phyloP scores from a whole-genome alignment of 2,113 vertebrate genomes.

The Passer domesticus region DNA sequence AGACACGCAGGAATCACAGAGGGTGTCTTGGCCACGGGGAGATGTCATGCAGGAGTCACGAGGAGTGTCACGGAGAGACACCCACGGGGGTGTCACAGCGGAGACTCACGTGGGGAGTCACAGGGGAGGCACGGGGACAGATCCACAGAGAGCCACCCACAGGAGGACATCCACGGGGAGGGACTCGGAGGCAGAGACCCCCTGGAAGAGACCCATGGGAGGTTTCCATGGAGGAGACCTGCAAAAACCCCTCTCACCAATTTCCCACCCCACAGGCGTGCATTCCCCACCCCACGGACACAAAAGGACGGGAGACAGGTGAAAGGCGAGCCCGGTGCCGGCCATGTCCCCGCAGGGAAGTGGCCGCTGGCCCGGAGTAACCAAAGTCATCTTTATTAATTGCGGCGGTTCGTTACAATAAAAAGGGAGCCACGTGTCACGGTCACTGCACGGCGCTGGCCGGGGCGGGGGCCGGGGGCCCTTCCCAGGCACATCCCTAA shows the following conservation, averaged over 20 bases:
- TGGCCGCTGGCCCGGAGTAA: conserved; percentile 53
- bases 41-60: not conserved
- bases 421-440: conserved; percentile 74
- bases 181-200: not conserved
- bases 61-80: conserved; percentile 2
- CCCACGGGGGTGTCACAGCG: not conserved
- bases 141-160: not conserved
- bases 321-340: conserved; percentile 29
- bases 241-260: not conserved
- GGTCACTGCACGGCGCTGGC: conserved; percentile 68
- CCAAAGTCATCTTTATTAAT: conserved; percentile 70
- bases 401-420: conserved; percentile 68
- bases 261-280: not conserved
- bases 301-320: not conserved
- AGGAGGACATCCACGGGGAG: not conserved
- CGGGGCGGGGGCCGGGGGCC: not conserved
- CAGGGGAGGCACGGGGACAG: not conserved
- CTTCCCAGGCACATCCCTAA: conserved; percentile 35
- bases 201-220: not conserved
- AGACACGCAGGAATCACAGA: not conserved
- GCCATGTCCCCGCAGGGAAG: not conserved
- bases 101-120: not conserved
- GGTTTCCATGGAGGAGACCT: no score
- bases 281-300: not conserved
- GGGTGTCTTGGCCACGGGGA: not conserved